Evolutionary conservation across 2,797 vertebrate genomes (phyloP).

Genomic region (Sparidentex hasta): DNA sequence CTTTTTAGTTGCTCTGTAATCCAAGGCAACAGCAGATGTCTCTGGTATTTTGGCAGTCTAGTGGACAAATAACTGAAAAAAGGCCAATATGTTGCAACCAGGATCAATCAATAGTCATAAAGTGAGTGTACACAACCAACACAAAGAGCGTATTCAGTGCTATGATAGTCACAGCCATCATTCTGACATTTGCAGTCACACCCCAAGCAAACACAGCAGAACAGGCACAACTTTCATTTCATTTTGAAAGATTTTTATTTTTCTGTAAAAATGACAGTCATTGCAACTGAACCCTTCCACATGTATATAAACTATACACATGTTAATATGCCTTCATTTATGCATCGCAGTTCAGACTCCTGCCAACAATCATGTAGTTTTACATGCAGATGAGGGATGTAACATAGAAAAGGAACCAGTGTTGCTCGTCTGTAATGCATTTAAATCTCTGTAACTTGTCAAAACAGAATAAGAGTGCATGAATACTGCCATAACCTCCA

Average conservation of each 20-base stretch:
- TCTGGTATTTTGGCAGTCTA: neutral
- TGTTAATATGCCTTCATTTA: conserved; percentile 48
- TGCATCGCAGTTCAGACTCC: neutral
- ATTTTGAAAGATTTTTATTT: conserved; percentile 70
- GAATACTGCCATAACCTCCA: conserved; percentile 36
- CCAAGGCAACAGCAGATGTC: neutral
- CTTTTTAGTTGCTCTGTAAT: too few species aligned
- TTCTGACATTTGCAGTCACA: neutral
- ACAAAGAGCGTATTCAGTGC: neutral
- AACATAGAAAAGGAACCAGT: conserved; percentile 31
- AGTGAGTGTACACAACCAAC: neutral
- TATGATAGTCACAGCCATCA: neutral
- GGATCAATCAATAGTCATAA: neutral
- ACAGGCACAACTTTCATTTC: conserved; percentile 23
- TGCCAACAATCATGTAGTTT: conserved; percentile 1
- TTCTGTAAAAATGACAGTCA: conserved; percentile 69
- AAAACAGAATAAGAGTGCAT: conserved; percentile 61
- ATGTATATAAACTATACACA: conserved; percentile 60
- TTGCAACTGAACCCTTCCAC: conserved; percentile 45
- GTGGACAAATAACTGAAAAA: neutral
- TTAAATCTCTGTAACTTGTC: conserved; percentile 72
- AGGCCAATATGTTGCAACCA: neutral
- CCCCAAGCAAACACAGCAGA: conserved; percentile 13
- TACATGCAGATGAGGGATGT: conserved; percentile 22
- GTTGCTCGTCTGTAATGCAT: conserved; percentile 74